Base-by-base conservation (phyloP, 1,140 invertebrate genomes). In the Saccostrea cuccullata region DNA sequence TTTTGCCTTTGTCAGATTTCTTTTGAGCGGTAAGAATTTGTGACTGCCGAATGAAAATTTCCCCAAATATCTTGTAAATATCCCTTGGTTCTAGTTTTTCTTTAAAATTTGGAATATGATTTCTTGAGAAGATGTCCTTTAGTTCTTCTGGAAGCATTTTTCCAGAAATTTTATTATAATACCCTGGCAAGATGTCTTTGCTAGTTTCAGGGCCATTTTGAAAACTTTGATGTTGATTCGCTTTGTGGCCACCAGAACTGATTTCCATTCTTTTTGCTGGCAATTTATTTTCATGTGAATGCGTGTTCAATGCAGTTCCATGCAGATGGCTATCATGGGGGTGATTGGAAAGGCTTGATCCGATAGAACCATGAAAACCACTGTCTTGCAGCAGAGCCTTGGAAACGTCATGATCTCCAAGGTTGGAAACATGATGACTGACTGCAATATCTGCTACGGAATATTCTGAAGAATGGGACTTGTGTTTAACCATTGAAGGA, bases 61-160 rank as follows among this genome's bases (percentile, higher is more conserved):
- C 30, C 1, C 70, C 70, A 77, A 77, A 77, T 77, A 77, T 77
- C 26, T 77, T 77, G 70, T 77, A 77, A 77, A 77, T 77, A 36
- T 77, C 70, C 26, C 2, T 15, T 30, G 23, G 70, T 30, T 77
- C 70, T 30, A 77, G 30, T 12, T 77, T 77, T 26, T 30, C 23
- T 30, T 77, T 36, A 77, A 77, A 77, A 36, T 77, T 13, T 15
- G 70, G 70, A 77, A 77, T 77, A 1, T 77, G 70, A 3, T 26
- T 77, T 77, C 15, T 77, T 26, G 23, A 15, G 13, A 77, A 30
- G 26, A 77, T 36, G 26, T 4, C 26, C 23, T 77, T 15, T 26
- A 77, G 15, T 15, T 30, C 30, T 4, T 36, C 26, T 4, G 23
- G 70, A 77, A 77, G 8, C 15, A 13, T 13, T 77, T 77, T 77